A percentile compares a stretch with the other conserved stretches of the same genome.
Conservation (phyloP, 2,113 vertebrate genomes). For the Mungos mungo region DNA sequence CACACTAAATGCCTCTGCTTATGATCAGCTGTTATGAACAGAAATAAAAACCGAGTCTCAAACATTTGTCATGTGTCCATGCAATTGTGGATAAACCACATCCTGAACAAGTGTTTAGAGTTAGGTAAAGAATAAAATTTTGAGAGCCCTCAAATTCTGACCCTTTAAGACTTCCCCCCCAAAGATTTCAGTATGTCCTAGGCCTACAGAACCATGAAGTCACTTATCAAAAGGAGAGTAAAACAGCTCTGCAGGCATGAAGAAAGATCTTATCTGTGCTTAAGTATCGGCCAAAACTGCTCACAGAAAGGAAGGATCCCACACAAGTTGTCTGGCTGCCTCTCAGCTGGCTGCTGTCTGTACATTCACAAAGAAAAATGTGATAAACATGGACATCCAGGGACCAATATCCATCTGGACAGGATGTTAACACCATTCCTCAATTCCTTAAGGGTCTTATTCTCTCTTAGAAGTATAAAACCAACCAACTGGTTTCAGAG, state of each 20-base stretch:
- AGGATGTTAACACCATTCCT: slow-evolving; percentile 60
- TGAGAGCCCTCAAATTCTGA: neutral
- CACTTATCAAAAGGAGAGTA: slow-evolving; percentile 12
- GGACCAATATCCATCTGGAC: slow-evolving; percentile 68
- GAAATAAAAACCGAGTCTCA: neutral
- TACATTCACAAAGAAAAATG: slow-evolving; percentile 42
- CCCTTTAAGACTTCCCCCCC: neutral
- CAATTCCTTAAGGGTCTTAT: slow-evolving; percentile 35
- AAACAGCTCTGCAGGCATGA: neutral
- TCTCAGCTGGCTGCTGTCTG: neutral
- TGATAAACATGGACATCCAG: slow-evolving; percentile 53
- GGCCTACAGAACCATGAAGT: neutral
- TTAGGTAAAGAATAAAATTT: neutral
- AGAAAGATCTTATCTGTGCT: slow-evolving; percentile 28
- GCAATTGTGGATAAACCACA: neutral
- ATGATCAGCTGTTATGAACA: neutral
- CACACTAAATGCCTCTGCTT: neutral
- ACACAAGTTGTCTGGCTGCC: slow-evolving; percentile 66
- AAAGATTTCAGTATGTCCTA: neutral
- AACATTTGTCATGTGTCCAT: neutral
- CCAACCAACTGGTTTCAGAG: neutral
- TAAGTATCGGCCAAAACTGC: neutral
- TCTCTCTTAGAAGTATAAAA: slow-evolving; percentile 41
- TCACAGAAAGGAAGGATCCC: slow-evolving; percentile 33
- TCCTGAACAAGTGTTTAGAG: neutral